Evolutionary conservation across 2,888 invertebrate genomes (phyloP).

Genomic region (Baccha elongata): DNA sequence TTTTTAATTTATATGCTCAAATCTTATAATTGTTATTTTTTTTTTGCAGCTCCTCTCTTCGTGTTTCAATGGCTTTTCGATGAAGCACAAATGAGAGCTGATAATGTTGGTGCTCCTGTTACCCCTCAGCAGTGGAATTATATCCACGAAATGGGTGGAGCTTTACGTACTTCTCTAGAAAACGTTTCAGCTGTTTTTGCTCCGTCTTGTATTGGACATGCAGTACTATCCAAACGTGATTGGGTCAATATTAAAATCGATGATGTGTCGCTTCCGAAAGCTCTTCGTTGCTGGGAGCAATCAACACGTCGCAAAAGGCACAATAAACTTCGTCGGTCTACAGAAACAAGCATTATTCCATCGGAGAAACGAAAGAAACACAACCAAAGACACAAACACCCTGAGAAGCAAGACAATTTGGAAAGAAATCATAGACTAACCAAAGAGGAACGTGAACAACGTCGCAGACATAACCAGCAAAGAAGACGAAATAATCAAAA

Average conservation of each 20-base stretch:
- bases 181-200: conserved; percentile 95
- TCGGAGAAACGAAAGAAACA: conserved; percentile 69
- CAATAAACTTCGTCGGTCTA: conserved; percentile 78
- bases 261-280: conserved; percentile 91
- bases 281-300: conserved; percentile 94
- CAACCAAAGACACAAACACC: conserved; percentile 75
- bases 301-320: conserved; percentile 80
- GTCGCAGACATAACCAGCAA: conserved; percentile 75
- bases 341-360: conserved; percentile 77
- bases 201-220: conserved; percentile 96
- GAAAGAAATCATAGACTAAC: conserved; percentile 50
- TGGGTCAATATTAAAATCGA: conserved; percentile 94
- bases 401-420: conserved; percentile 47
- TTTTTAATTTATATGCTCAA: neutral
- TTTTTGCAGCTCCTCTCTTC: conserved; percentile 89
- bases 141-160: conserved; percentile 94
- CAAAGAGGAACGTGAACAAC: conserved; percentile 71
- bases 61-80: conserved; percentile 98
- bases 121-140: conserved; percentile 96
- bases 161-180: conserved; percentile 90
- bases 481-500: conserved; percentile 76
- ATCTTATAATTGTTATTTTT: conserved; percentile 76
- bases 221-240: conserved; percentile 92
- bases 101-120: conserved; percentile 94
- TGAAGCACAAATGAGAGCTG: conserved; percentile 96